Evolutionary conservation across 2,113 vertebrate species (phyloP), one percentile per base, ranked within the genome.

Genomic region (Bubo scandiacus): DNA sequence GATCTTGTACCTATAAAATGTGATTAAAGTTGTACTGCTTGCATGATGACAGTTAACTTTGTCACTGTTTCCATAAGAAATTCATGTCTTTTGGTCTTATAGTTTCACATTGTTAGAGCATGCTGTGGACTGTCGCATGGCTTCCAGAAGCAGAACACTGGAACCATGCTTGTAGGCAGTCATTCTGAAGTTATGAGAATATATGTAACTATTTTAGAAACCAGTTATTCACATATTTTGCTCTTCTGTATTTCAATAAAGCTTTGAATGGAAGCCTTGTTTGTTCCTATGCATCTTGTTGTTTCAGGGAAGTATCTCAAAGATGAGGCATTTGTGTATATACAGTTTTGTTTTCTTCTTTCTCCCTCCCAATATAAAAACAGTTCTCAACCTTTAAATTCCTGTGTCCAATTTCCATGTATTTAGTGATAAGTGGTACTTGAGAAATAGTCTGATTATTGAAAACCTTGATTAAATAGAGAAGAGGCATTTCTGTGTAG

Each of bases 41-140:
- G 82, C 25, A 5, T 81, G 93, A 73, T 94, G 93, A 82, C 84
- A 94, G 87, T 88, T 92, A 81, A 85, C n/a, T 86, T 92, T 70
- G 74, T 96, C 94, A 91, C 55, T 73, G 12, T 96, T 95, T 97
- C 96, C 94, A 67, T 91, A 32, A 55, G 74, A 70, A 88, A 52
- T 40, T 78, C 25, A 21, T 66, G n/a, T 75, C 75, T 88, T 70
- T 71, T 57, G 38, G 25, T 92, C 78, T 73, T 75, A 29, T 54
- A 90, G 81, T 86, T 92, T 86, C 49, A 73, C 75, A 29, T 90
- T 95, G 42, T 81, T 88, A 47, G 66, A 68, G 51, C 2, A 0
- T 36, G 54, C 70, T 2, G 1, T 45, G 67, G 54, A 38, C 49
- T 82, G 30, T 81, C 84, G 40, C 54, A 85, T 92, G 86, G 89